Base-by-base conservation (phyloP, 53 echinoderm and acorn worm species). In the Stichopus horrens region DNA sequence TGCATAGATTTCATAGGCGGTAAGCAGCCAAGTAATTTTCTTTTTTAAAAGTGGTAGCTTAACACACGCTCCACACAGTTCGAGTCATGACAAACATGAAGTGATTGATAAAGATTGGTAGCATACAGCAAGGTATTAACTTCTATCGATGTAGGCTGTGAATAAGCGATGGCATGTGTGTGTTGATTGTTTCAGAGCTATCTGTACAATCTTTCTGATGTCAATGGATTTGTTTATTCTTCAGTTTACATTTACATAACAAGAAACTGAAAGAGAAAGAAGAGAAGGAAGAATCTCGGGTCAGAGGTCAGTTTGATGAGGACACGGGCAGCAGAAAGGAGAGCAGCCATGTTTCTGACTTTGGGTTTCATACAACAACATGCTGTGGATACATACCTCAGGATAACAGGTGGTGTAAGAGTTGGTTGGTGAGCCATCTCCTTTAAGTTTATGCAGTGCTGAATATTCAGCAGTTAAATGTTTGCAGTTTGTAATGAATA, bases 361-460 rank as follows among this genome's bases (percentile, higher is more conserved):
- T 96, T 93, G 99, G 96, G 21, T 98, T 98, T 75, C 89, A 93
- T 76, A 59, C 83, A 8, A 79, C 96, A 57, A 98, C 96, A 58
- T 96, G 99, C 77, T 98, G 99, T 88, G 99, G 99, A 4, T 94
- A 91, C 71, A 52, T 97, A 9, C 99, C 99, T 65, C 91, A 90
- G 67, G 89, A 96, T 57, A 98, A 98, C 87, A 86, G 89, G 0
- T 98, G 99, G 99, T 86, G 58, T 7, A 88, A 85, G 23, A 92
- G 94, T 74, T 98, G 99, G 99, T 90, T 94, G 93, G 99, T 98
- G 87, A 93, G 98, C 37, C 37, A 37, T 37, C 37, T 37, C 37
- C 37, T 37, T 37, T 37, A 37, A 37, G 37, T 37, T 92, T 57
- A 2, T n/a, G 0, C 68, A 67, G 68, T 14, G 68, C 68, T 67